A percentile compares a stretch with the other conserved stretches of the same genome.
Conservation (phyloP, 2,113 vertebrate genomes). For the Tonatia bakeri region DNA sequence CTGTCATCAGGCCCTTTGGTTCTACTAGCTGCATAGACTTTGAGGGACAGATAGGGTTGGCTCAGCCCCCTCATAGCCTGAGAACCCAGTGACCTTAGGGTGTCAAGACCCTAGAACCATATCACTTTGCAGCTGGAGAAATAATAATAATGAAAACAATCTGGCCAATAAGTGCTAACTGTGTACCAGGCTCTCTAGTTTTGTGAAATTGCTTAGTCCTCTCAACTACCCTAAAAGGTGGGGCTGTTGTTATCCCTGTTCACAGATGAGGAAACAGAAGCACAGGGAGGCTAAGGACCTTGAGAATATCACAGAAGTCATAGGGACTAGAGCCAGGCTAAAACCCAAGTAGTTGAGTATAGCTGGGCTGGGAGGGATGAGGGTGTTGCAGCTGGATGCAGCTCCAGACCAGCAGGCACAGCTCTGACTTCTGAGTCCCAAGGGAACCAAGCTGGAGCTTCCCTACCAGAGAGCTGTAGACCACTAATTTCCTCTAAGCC, state of each 20-base stretch:
- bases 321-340: not conserved
- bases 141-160: not conserved
- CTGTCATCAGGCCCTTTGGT: not conserved
- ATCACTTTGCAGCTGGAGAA: not conserved
- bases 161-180: not conserved
- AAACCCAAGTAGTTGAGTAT: not conserved
- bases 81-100: not conserved
- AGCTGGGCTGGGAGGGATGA: not conserved
- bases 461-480: not conserved
- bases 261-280: not conserved
- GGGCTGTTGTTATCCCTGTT: not conserved
- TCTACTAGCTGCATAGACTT: not conserved
- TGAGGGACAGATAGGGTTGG: not conserved
- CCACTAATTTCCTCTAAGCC: not conserved
- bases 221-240: too few species aligned
- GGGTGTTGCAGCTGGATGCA: not conserved
- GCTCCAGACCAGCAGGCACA: not conserved
- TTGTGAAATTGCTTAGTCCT: not conserved
- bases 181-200: not conserved
- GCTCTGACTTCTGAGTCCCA: not conserved
- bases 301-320: not conserved
- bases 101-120: not conserved
- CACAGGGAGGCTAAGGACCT: not conserved
- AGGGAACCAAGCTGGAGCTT: not conserved
- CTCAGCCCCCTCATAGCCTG: not conserved